Base-by-base conservation (phyloP, 2,888 invertebrate genomes). In the Halocaridina rubra region DNA sequence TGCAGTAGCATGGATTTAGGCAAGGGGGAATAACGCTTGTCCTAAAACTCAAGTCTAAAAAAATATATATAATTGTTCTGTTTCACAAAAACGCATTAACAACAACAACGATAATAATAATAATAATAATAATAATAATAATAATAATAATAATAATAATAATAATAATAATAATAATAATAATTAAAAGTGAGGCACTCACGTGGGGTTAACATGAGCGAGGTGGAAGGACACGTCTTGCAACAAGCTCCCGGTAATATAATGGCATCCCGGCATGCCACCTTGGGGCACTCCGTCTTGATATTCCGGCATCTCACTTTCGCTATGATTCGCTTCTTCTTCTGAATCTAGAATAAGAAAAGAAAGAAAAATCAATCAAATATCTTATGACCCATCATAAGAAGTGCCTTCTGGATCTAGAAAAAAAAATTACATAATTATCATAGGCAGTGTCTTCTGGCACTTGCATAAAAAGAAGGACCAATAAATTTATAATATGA, bases 161-260 rank as follows among this genome's bases (percentile, higher is more conserved):
- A 67, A 71, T 30, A 71, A 0, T 13, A 8, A 24, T 5, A 69
- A n/a, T 69, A 27, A 10, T 10, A 46, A n/a, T n/a, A n/a, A n/a
- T n/a, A n/a, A n/a, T n/a, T n/a, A n/a, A n/a, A n/a, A n/a, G n/a
- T n/a, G n/a, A n/a, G n/a, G n/a, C n/a, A n/a, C n/a, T n/a, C n/a
- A n/a, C n/a, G n/a, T n/a, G n/a, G n/a, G n/a, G n/a, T n/a, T n/a
- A n/a, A n/a, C n/a, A n/a, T n/a, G n/a, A n/a, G n/a, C n/a, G n/a
- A n/a, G n/a, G n/a, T n/a, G n/a, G n/a, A n/a, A n/a, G n/a, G n/a
- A 90, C 98, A 98, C 4, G 95, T 94, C 92, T 97, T 98, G 92
- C 98, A 98, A 92, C 98, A 98, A 89, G 95, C 93, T 88, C 96
- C 96, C 24, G 96, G 95, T 88, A 95, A 92, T 84, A 96, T 92